A percentile compares a stretch with the other conserved stretches of the same genome.
These are phyloP conservation scores for Argopecten irradians DNA, from an alignment of 1,140 invertebrate species.

Conservation along the genomic window DNA sequence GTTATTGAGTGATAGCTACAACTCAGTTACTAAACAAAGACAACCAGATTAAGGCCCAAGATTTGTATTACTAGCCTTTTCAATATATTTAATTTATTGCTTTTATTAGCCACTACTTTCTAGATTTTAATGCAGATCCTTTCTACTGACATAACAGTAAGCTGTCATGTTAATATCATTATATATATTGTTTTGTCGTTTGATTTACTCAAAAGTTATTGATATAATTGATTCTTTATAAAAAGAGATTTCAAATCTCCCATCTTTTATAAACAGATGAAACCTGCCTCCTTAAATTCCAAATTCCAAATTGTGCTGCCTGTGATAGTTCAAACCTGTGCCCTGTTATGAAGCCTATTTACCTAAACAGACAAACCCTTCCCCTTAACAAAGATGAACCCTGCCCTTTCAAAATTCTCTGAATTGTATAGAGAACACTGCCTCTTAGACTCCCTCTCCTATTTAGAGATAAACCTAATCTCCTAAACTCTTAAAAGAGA, in stretches of 20 bases:
- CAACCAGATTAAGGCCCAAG: neutral
- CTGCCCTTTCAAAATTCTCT: too few species aligned
- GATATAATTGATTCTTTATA: too few species aligned
- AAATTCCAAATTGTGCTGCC: neutral
- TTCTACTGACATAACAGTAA: too few species aligned
- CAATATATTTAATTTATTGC: neutral
- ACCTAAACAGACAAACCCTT: neutral
- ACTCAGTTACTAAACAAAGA: neutral
- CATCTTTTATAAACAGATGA: too few species aligned
- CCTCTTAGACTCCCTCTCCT: neutral
- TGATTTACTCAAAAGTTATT: too few species aligned
- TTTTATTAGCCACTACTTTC: neutral
- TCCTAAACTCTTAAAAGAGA: too few species aligned
- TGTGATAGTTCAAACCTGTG: neutral
- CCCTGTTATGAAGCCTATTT: neutral
- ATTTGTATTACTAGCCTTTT: neutral
- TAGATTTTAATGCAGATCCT: neutral
- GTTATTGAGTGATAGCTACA: neutral
- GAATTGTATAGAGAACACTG: too few species aligned
- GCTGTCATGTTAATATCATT: neutral
- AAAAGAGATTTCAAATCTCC: too few species aligned
- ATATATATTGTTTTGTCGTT: neutral
- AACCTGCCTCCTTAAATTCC: too few species aligned
- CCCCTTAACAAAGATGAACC: neutral
- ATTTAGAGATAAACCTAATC: neutral